Evolutionary conservation across 2,797 vertebrate species (phyloP).

Genomic region (Mormyrops boulengeri): DNA sequence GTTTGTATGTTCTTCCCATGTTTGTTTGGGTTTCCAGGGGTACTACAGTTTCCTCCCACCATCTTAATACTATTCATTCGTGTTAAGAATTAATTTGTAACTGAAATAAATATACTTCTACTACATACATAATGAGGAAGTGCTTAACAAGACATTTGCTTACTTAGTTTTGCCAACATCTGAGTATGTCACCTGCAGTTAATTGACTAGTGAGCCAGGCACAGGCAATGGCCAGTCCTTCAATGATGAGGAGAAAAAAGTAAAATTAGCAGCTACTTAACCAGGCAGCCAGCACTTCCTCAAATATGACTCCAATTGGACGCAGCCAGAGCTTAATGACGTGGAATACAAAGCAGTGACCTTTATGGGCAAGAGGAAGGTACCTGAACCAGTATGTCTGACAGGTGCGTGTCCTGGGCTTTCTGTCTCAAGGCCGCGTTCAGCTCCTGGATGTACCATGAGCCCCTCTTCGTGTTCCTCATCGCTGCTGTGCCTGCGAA

Average conservation of each 20-base stretch:
- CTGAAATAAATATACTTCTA: too few species aligned
- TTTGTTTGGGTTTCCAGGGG: background rate
- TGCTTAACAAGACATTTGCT: too few species aligned
- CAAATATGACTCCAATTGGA: background rate
- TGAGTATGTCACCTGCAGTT: too few species aligned
- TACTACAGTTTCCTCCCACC: background rate
- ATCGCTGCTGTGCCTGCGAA: slow-evolving; percentile 82
- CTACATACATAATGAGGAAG: too few species aligned
- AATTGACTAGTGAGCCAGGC: too few species aligned
- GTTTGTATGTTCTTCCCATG: background rate
- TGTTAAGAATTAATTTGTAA: too few species aligned
- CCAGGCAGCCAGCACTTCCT: background rate
- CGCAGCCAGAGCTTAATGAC: background rate
- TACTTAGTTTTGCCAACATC: too few species aligned
- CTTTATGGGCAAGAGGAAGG: slow-evolving; percentile 6
- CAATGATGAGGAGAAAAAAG: background rate
- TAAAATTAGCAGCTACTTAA: background rate
- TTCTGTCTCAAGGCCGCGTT: slow-evolving; percentile 70
- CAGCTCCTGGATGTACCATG: slow-evolving; percentile 92
- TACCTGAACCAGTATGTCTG: slow-evolving; percentile 93
- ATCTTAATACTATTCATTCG: background rate
- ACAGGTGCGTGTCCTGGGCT: slow-evolving; percentile 77
- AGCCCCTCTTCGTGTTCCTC: slow-evolving; percentile 91
- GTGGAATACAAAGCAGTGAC: background rate
- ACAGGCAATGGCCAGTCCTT: too few species aligned